These are phyloP conservation scores for Neoaliturus tenellus DNA, from an alignment of 2,888 invertebrate species.

Conservation along the genomic window DNA sequence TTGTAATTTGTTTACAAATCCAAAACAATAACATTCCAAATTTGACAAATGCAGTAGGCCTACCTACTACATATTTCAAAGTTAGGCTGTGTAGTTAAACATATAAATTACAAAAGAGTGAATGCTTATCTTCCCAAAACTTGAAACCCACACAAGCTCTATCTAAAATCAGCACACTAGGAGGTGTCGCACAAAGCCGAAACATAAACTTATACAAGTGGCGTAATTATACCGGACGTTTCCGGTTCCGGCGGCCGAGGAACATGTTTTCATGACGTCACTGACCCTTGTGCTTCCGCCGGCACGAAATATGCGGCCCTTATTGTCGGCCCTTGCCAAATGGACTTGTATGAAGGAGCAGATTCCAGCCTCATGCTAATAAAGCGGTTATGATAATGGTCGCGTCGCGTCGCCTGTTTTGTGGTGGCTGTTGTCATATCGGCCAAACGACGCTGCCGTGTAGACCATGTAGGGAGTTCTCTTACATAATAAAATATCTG, in stretches of 20 bases:
- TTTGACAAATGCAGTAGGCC: no score
- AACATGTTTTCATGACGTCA: constrained; percentile 44
- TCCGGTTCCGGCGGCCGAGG: constrained; percentile 26
- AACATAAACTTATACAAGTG: constrained; percentile 25
- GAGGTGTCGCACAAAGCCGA: constrained; percentile 4
- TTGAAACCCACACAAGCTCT: no score
- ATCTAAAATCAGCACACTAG: no score
- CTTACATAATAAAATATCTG: no score
- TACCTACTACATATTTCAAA: no score
- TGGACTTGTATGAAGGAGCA: constrained; percentile 41
- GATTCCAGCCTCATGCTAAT: constrained; percentile 41
- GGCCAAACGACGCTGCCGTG: no score
- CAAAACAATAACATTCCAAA: no score
- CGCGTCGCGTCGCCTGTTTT: neutral
- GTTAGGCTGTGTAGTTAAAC: no score
- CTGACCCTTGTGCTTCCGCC: constrained; percentile 38
- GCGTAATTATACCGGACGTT: constrained; percentile 13
- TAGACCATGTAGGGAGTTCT: no score
- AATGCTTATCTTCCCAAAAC: no score
- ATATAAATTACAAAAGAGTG: no score
- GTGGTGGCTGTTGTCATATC: neutral
- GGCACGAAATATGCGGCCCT: constrained; percentile 45
- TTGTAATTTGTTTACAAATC: no score
- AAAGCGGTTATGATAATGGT: constrained; percentile 36
- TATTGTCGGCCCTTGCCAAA: constrained; percentile 50